Base-by-base conservation (phyloP, 2,888 invertebrate genomes). In the Aporophyla lueneburgensis region DNA sequence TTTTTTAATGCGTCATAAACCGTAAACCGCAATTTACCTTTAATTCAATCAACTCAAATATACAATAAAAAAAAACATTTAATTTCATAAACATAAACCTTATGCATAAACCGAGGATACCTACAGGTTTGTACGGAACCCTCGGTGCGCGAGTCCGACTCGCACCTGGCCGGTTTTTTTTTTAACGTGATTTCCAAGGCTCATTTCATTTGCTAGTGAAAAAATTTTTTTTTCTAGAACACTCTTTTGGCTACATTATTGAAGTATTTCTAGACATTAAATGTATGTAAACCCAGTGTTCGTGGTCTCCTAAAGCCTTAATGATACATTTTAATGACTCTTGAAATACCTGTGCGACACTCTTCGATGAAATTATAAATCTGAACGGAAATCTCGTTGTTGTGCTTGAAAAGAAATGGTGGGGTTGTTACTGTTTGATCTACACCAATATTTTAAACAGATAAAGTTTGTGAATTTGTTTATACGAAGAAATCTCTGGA, bases 241-340 rank as follows among this genome's bases (percentile, higher is more conserved):
- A 19, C 16, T n/a, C 16, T 24, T 73, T 33, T 58, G 43, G 46
- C 9, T 33, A 63, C 16, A 46, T 21, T 46, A 62, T n/a, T 40
- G 1, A 54, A 82, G 54, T 67, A 33, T 59, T 77, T 16, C 27
- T 49, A 24, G 33, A 14, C 59, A 24, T 19, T n/a, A 53, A 61
- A 65, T 24, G 14, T 33, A 51, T 59, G 51, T 51, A 9, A 33
- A 33, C 19, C 16, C 33, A 12, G 5, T 14, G 27, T 33, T 59
- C 24, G 27, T 43, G 24, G 33, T 33, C 65, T 59, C 72, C 59
- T 72, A 51, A 69, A 82, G 27, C 27, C 27, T 63, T 74, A 77
- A 81, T 77, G 76, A 72, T 70, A 66, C 54, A 85, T 78, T 85
- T 81, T 74, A 83, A 85, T 71, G 85, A 66, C 54, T 63, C 85